These are phyloP conservation scores for Caenorhabditis becei DNA, from an alignment of 2,888 invertebrate species.

Conservation along the genomic window DNA sequence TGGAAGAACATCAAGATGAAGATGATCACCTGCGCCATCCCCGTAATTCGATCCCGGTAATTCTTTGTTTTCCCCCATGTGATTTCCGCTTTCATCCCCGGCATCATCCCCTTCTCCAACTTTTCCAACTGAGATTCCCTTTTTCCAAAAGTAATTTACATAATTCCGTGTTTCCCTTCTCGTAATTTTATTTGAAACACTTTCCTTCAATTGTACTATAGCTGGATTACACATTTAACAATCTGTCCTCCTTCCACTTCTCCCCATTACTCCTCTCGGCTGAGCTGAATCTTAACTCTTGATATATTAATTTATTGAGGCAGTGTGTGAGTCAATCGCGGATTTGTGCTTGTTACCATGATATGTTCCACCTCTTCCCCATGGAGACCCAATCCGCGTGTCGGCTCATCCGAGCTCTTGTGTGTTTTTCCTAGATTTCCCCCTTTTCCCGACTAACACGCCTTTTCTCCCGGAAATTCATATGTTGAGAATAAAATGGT, in stretches of 20 bases:
- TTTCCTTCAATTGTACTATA: conserved; percentile 47
- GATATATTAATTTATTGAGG: conserved; percentile 54
- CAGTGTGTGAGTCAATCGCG: conserved; percentile 11
- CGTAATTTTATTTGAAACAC: conserved; percentile 9
- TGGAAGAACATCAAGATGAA: conserved; percentile 82
- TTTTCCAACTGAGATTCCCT: conserved; percentile 20
- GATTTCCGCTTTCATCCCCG: conserved; percentile 24
- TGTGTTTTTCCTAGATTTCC: conserved; percentile 51
- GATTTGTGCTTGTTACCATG: neutral
- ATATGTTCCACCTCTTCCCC: neutral
- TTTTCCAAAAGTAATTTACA: conserved; percentile 42
- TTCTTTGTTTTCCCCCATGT: conserved; percentile 22
- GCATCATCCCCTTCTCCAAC: conserved; percentile 19
- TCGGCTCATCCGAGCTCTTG: conserved; percentile 52
- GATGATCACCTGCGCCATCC: conserved; percentile 81
- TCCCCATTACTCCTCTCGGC: conserved; percentile 15
- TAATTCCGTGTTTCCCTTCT: conserved; percentile 38
- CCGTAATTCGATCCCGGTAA: conserved; percentile 59
- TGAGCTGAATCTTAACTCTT: conserved; percentile 44
- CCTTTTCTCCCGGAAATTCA: conserved; percentile 49
- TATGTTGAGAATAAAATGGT: conserved; percentile 60
- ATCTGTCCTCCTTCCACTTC: conserved; percentile 29
- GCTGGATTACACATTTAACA: conserved; percentile 27
- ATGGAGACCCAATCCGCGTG: conserved; percentile 1
- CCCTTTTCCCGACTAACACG: conserved; percentile 40